Base-by-base conservation (phyloP, 1,140 invertebrate genomes). In the Ditylenchus dipsaci region DNA sequence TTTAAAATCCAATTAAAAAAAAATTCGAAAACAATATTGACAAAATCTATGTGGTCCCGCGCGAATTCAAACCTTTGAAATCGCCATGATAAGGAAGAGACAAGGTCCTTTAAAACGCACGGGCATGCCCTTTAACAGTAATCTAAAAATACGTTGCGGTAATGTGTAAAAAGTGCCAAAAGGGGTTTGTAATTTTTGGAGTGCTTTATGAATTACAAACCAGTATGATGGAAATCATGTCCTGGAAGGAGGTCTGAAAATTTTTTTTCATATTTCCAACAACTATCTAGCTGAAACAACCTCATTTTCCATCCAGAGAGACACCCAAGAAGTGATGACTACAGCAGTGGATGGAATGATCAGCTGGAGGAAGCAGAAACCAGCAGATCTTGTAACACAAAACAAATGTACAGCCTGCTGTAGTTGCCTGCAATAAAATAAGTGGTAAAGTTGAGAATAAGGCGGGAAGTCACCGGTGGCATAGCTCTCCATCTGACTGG, bases 241-340 rank as follows among this genome's bases (percentile, higher is more conserved):
- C 93, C 82, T 96, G 87, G 77, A 93, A 67, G n/a, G 49, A 53
- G 15, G 49, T 53, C 49, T 53, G 23, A 3, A 53, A 53, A 53
- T 3, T 21, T 53, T 26, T 7, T 53, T 15, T 7, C 3, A 53
- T 21, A 21, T 19, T 21, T 53, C 3, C 49, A 17, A 53, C 3
- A 26, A 53, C 3, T 3, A 15, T 26, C 15, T 53, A 17, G 43
- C 43, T 13, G 49, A 82, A 29, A 45, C 47, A 13, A 77, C 79
- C 59, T 82, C 80, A 63, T 76, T 83, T 65, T 82, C 81, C 80
- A 82, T 82, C 80, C 80, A 82, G 11, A 82, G 64, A 5, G 81
- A 78, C 19, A 82, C 80, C 80, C 80, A 82, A 30, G 75, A 77
- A 27, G 80, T 82, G 33, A 82, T 82, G 3, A 82, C 80, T 43